A percentile compares a stretch with the other conserved stretches of the same genome.
These are phyloP conservation scores for Incurvaria masculella DNA, from an alignment of 2,888 invertebrate species.

Conservation along the genomic window DNA sequence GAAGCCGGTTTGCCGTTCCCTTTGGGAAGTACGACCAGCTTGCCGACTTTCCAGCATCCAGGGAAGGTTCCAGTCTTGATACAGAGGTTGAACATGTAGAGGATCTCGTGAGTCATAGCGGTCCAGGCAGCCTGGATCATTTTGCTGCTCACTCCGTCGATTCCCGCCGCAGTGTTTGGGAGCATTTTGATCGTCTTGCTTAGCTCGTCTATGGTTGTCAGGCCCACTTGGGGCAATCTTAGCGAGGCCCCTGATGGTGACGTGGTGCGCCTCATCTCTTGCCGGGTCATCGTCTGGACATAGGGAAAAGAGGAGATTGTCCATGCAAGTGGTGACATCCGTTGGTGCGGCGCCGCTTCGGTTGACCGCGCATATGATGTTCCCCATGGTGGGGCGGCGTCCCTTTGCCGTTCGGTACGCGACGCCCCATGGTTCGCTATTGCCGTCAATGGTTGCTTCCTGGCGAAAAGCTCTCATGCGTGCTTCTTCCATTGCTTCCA, in stretches of 20 bases:
- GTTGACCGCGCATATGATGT: not conserved
- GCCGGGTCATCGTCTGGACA: slow-evolving; percentile 3
- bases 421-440: not conserved
- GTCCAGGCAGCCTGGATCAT: slow-evolving; percentile 1
- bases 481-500: not conserved
- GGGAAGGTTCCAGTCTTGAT: not conserved
- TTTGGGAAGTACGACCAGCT: slow-evolving; percentile 1
- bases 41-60: slow-evolving; percentile 2
- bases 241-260: not conserved
- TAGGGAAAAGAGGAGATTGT: not conserved
- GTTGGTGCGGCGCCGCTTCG: not conserved
- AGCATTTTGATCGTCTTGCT: no score
- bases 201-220: not conserved
- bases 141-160: not conserved
- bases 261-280: not conserved
- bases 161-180: not conserved
- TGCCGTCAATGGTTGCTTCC: not conserved
- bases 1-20: not conserved
- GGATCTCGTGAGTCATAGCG: not conserved
- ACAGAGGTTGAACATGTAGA: not conserved
- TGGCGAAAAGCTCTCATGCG: not conserved
- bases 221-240: not conserved
- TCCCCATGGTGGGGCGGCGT: not conserved
- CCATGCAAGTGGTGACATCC: not conserved
- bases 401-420: not conserved